Evolutionary conservation across 2,797 vertebrate species (phyloP), one percentile per base, ranked within the genome.

Genomic region (Champsocephalus esox): DNA sequence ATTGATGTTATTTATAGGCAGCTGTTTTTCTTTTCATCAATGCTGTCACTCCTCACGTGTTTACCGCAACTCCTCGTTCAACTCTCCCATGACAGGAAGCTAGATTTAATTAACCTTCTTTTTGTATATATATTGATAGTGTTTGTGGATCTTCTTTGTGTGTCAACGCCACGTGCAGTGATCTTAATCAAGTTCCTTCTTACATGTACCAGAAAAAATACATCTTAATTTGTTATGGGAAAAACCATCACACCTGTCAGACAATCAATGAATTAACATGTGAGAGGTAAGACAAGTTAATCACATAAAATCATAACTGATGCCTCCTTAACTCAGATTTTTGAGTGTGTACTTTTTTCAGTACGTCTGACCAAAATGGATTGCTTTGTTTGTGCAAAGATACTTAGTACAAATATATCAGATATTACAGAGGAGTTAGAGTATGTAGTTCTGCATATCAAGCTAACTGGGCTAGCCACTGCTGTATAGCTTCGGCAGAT

Each of bases 1-100:
- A 41, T 38, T 80, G 77, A 68, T 73, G 80, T 94, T 93, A 92
- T 94, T 94, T 94, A 94, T 92, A 86, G 87, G 83, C 73, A 14
- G 84, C 80, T 76, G 75, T 90, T 89, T 89, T 82, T 77, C 82
- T 86, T 91, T 92, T 81, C 88, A 77, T 92, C 91, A 86, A 76
- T 7, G 64, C 86, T 81, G 80, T 90, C 88, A 87, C 70, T 66
- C n/a, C 57, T 41, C 3, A 65, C 43, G n/a, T 65, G 87, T 85
- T 88, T 83, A 84, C 81, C 51, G 60, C 84, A 57, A 61, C 82
- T 84, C 64, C 84, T 75, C 1, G 75, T 57, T 90, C 82, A 82
- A 80, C 82, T 81, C 61, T 71, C 44, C 1, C 1, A 48, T 66
- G 79, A 80, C 82, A 72, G 80, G 75, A 84, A 84, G 70, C 62